phyloP scores from a whole-genome alignment of 1,140 invertebrate genomes.

The Macrostomum lignano region DNA sequence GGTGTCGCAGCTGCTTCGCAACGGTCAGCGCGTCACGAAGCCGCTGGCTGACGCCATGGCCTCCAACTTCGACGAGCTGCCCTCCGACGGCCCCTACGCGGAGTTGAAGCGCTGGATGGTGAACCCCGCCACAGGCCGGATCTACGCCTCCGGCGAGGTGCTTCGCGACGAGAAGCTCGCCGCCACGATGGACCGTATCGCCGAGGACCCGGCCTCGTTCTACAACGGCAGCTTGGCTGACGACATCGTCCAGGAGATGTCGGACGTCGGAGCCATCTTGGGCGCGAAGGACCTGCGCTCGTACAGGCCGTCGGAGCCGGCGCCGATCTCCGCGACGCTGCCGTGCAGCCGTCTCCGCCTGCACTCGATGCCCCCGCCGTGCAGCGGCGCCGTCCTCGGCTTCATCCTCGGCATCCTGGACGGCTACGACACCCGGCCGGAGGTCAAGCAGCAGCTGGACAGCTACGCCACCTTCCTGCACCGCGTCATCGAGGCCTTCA shows the following conservation, averaged over 20 bases:
- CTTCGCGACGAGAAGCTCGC: conserved; percentile 41
- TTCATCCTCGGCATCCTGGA: conserved; percentile 54
- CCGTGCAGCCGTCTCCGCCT: conserved; percentile 34
- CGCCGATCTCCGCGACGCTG: conserved; percentile 15
- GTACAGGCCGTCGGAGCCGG: neutral
- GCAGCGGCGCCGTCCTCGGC: conserved; percentile 43
- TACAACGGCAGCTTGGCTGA: conserved; percentile 41
- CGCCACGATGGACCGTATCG: conserved; percentile 41
- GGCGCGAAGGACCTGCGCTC: conserved; percentile 12
- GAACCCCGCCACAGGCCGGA: conserved; percentile 12
- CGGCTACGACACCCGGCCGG: too few relatives aligned
- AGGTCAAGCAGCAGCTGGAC: too few relatives aligned
- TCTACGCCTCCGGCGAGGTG: conserved; percentile 35
- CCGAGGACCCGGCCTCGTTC: conserved; percentile 32
- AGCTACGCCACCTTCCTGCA: too few relatives aligned
- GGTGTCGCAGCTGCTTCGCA: neutral
- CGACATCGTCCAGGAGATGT: conserved; percentile 39
- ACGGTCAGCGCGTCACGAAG: neutral
- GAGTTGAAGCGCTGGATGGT: too few relatives aligned
- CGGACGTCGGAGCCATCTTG: conserved; percentile 20
- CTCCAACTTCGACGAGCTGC: too few relatives aligned
- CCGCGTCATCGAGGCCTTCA: conserved; percentile 58
- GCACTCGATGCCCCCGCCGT: conserved; percentile 44
- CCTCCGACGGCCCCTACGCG: too few relatives aligned
- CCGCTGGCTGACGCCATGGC: too few relatives aligned